Evolutionary conservation across 2,797 vertebrate species (phyloP), one percentile per base, ranked within the genome.

Genomic region (Coluber constrictor): DNA sequence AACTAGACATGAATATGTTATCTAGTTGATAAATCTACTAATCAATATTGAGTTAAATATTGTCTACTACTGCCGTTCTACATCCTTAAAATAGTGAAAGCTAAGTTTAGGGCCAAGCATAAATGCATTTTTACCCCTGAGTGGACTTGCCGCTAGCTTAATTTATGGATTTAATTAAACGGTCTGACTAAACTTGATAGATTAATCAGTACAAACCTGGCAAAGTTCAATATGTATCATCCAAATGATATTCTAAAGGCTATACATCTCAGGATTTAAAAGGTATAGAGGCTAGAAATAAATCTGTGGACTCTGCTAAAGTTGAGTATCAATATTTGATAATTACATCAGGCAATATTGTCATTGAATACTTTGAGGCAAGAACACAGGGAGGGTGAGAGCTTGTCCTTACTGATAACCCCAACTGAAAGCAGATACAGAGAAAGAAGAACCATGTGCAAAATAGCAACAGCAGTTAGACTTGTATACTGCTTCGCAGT

Each of bases 111-210:
- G 74, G 60, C 86, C 91, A 92, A 92, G 51, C 55, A 88, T 88
- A 88, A 70, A 91, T 91, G 51, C 51, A 87, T 87, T 66, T 83
- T 87, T 66, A 92, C 16, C 87, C 60, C 51, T 87, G 23, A 63
- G 91, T 37, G 57, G 61, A 70, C 54, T 37, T 88, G n/a, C 23
- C 0, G 32, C 29, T 63, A 60, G 60, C 43, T 63, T 86, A 66
- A 59, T 91, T 32, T 51, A 25, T 87, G 51, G 83, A 66, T 87
- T 87, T 91, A 91, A 91, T 91, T 92, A 92, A 59, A 88, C 16
- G 43, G 29, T 89, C 60, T 89, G 56, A 89, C 74, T 92, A 70
- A 54, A n/a, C 87, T 89, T 92, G 92, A 89, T 89, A 60, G 15
- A 83, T 89, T 83, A 89, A 92, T 74, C 70, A 54, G 70, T 47